Evolutionary conservation across 1,140 invertebrate genomes (phyloP), one percentile per base, ranked within the genome.

Genomic region (Drosophila parvula): DNA sequence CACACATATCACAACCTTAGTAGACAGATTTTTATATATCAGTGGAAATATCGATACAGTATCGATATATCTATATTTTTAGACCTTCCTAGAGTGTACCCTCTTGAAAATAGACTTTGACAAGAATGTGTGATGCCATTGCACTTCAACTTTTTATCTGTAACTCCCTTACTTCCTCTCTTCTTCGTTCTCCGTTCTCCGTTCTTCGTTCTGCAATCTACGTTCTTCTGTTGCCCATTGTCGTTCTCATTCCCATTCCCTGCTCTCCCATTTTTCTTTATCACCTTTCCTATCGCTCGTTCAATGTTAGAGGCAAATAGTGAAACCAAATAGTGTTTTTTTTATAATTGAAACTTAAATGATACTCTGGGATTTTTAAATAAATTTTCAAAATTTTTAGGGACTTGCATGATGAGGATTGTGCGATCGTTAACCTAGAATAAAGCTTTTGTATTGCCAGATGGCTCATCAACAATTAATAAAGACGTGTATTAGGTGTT

Each of bases 81-180:
- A 22, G 22, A 22, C 3, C 22, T 22, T 3, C 22, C 22, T 22
- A 22, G 22, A 22, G 22, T 22, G 22, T 22, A 22, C 1, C 22
- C 22, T 3, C 22, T 22, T 22, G 22, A 22, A 22, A 22, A 22
- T 22, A 22, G 22, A 3, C 22, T 22, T 22, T n/a, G 1, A 16
- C 32, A 5, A 10, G 44, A 30, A 51, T 12, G n/a, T 12, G 28
- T 51, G 16, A 14, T 65, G 62, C 67, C 67, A 70, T 74, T 73
- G 44, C 48, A 55, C 48, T 62, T 60, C 68, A 59, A 44, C 18
- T 47, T 51, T 51, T 36, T 30, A 73, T 55, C 47, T 60, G 18
- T 14, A 5, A 28, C 10, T 53, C 27, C 12, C n/a, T n/a, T 5
- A 12, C 9, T 5, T 3, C 10, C 14, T 16, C 7, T 28, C 27